These are phyloP conservation scores for Calliphora vomitoria DNA, from an alignment of 2,888 invertebrate genomes.

Conservation along the genomic window DNA sequence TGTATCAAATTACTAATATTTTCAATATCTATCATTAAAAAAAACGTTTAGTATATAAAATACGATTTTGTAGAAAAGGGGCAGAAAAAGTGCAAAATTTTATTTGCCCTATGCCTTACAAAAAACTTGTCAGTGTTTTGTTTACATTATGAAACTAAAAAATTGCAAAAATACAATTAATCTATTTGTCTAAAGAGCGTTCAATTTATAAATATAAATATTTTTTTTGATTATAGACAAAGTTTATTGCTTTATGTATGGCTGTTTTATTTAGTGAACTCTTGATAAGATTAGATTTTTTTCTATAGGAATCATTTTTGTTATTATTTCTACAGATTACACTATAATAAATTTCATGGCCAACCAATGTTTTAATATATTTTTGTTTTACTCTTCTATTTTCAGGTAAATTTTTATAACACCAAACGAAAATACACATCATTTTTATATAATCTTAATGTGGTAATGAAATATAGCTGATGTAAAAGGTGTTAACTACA, in stretches of 20 bases:
- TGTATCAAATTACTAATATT: too few species aligned
- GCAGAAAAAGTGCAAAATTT: too few species aligned
- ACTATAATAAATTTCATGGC: slow-evolving; percentile 31
- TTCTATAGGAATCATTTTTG: not conserved
- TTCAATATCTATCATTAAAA: too few species aligned
- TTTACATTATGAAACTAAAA: too few species aligned
- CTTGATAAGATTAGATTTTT: slow-evolving; percentile 56
- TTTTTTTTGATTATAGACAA: not conserved
- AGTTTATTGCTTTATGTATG: slow-evolving; percentile 3
- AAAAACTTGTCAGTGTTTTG: too few species aligned
- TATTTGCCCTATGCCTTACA: too few species aligned
- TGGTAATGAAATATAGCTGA: not conserved
- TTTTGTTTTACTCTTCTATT: slow-evolving; percentile 51
- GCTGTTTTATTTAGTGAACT: slow-evolving; percentile 9
- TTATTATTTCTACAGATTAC: slow-evolving; percentile 10
- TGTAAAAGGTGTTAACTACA: not conserved
- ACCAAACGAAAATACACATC: not conserved
- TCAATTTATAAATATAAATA: not conserved
- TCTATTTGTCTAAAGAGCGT: too few species aligned
- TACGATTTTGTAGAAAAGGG: too few species aligned
- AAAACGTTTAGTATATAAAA: too few species aligned
- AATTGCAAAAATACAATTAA: too few species aligned
- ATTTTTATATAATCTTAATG: not conserved
- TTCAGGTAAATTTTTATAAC: slow-evolving; percentile 59
- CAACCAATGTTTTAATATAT: slow-evolving; percentile 57